Base-by-base conservation (phyloP, 2,797 vertebrate genomes). In the Lacerta viridis region DNA sequence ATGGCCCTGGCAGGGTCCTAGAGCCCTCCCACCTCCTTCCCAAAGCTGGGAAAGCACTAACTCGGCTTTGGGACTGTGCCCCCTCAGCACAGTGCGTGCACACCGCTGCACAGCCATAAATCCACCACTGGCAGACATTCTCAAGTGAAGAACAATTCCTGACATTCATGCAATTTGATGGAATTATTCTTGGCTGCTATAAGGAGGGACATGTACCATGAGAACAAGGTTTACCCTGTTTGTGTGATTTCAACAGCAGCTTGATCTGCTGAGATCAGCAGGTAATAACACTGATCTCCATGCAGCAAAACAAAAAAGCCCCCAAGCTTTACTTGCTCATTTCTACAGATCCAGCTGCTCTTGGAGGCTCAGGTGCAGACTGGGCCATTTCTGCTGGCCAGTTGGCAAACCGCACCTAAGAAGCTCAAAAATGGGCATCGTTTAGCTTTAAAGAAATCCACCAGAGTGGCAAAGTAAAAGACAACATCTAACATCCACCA, bases 391-490 rank as follows among this genome's bases (percentile, higher is more conserved):
- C 18, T 20, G 41, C 43, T 25, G 43, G 15, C 39, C 43, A 83
- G 17, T 20, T n/a, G 55, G 77, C 3, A 55, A 74, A 5, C 5
- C 50, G 2, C 29, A 59, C 41, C 27, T 29, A 74, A 36, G 9
- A 27, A 64, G 13, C 27, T 61, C 33, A 66, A 74, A 85, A 69
- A 46, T 4, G 15, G 29, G 29, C 41, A 55, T 81, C 27, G 7
- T 68, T 81, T 59, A 66, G 8, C 43, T 50, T 55, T 80, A 64
- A 75, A 50, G 15, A 61, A 80, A 89, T 75, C 72, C 2, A 82
- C 76, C 71, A 81, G 33, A 68, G 27, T 27, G 66, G 69, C 33
- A 76, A 68, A 39, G 25, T 50, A 80, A 89, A 89, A 81, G 20
- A 50, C 41, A 76, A 41, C 55, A 68, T n/a, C 71, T 41, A 55